A percentile compares a stretch with the other conserved stretches of the same genome.
phyloP scores from a whole-genome alignment of 2,113 vertebrate genomes.

The Anhinga rufa region DNA sequence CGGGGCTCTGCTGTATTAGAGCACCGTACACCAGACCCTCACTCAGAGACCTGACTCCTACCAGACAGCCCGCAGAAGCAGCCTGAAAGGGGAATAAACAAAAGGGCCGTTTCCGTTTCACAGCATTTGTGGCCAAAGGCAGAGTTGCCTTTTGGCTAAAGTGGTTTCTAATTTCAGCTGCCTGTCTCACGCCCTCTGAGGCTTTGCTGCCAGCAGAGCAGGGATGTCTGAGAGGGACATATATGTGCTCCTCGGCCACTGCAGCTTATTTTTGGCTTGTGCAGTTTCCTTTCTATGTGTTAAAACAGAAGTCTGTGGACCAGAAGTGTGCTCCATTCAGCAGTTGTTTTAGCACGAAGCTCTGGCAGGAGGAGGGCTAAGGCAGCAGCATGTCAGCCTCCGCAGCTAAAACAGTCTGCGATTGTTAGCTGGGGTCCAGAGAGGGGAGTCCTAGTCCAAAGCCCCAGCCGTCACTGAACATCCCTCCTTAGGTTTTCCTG shows the following conservation, averaged over 20 bases:
- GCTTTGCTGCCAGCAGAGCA: not conserved
- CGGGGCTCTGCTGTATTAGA: not conserved
- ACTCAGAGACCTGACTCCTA: not conserved
- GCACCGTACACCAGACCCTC: too few relatives aligned
- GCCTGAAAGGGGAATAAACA: not conserved
- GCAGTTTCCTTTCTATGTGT: not conserved
- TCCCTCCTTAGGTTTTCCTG: not conserved
- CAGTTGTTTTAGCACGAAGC: not conserved
- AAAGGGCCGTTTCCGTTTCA: not conserved
- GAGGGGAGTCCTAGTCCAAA: not conserved
- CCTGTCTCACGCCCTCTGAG: not conserved
- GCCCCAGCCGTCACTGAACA: not conserved
- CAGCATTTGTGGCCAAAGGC: not conserved
- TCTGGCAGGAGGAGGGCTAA: not conserved
- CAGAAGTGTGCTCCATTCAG: not conserved
- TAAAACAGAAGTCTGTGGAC: not conserved
- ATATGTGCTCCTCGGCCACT: not conserved
- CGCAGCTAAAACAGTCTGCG: not conserved
- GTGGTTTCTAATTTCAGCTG: not conserved
- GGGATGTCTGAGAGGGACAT: not conserved
- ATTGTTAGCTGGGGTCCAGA: not conserved
- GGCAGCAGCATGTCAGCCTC: not conserved
- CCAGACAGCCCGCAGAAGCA: not conserved
- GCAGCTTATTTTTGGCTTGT: not conserved
- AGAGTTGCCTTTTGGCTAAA: not conserved